Evolutionary conservation across 1,140 invertebrate genomes (phyloP).

Genomic region (Drosophila bifasciata): DNA sequence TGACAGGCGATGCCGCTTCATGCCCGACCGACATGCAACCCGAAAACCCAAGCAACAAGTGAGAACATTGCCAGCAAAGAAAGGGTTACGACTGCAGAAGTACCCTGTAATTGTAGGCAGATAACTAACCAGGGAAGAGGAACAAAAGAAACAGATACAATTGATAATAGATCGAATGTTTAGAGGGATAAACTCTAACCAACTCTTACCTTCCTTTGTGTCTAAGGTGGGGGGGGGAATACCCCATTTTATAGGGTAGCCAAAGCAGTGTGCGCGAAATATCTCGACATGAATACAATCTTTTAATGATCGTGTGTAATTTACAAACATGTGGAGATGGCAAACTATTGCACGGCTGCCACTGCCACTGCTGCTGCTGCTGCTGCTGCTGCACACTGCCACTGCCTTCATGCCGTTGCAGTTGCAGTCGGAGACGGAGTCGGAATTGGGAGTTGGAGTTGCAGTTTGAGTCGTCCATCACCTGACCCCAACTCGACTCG

Average conservation of each 20-base stretch:
- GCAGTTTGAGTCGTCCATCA: slow-evolving; percentile 59
- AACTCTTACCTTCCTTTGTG: no score
- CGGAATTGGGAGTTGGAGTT: background rate
- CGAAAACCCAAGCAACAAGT: slow-evolving; percentile 35
- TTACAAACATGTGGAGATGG: slow-evolving; percentile 69
- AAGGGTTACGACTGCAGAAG: fast-evolving
- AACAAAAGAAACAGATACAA: no score
- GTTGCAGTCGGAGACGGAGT: no score
- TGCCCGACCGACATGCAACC: slow-evolving; percentile 51
- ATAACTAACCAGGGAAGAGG: no score
- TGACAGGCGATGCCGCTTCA: slow-evolving; percentile 54
- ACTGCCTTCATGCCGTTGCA: background rate
- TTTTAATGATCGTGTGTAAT: slow-evolving; percentile 83
- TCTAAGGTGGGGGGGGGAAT: no score
- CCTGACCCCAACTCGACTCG: slow-evolving; percentile 68
- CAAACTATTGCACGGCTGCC: slow-evolving; percentile 32
- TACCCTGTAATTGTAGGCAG: slow-evolving; percentile 24
- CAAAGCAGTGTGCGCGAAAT: slow-evolving; percentile 49
- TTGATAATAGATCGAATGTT: no score
- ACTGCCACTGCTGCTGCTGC: slow-evolving; percentile 3
- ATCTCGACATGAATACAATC: slow-evolving; percentile 80
- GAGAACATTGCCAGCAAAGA: slow-evolving; percentile 20
- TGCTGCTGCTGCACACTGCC: no score
- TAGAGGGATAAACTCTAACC: no score
- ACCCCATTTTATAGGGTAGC: background rate